These are phyloP conservation scores for Eretmochelys imbricata DNA, from an alignment of 2,113 vertebrate species.

Conservation along the genomic window DNA sequence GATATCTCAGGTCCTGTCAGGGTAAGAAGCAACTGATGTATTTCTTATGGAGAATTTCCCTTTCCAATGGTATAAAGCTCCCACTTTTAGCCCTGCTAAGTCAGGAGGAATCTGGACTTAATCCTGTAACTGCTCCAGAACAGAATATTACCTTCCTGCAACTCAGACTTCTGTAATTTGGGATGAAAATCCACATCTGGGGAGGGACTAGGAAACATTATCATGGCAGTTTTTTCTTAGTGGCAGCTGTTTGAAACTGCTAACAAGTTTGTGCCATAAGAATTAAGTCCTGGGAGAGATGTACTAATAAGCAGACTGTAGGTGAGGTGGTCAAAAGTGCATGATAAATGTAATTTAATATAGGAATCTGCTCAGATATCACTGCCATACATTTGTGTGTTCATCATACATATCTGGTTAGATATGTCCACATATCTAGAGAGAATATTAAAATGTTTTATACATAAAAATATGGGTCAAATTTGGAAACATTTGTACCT, in stretches of 20 bases:
- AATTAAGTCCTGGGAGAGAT: conserved; percentile 19
- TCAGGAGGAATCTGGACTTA: conserved; percentile 64
- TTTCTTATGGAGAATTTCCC: conserved; percentile 56
- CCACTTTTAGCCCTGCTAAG: neutral
- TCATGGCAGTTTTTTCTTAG: conserved; percentile 43
- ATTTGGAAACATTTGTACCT: neutral
- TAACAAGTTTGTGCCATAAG: conserved; percentile 47
- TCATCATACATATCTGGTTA: neutral
- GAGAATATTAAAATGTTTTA: neutral
- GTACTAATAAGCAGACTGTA: conserved; percentile 1
- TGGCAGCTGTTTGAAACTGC: conserved; percentile 62
- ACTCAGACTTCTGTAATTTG: conserved; percentile 49
- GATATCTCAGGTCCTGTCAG: conserved; percentile 58
- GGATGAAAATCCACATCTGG: conserved; percentile 50
- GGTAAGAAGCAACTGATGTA: conserved; percentile 37
- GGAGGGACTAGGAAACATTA: conserved; percentile 45
- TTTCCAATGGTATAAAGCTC: conserved; percentile 44
- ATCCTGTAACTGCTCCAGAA: conserved; percentile 25
- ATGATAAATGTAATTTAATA: conserved; percentile 10
- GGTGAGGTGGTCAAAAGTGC: neutral
- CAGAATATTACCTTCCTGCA: conserved; percentile 52
- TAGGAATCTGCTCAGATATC: neutral
- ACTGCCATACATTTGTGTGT: neutral
- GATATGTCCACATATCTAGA: neutral
- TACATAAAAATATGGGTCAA: neutral